phyloP scores from a whole-genome alignment of 2,797 vertebrate genomes.

The Lepilemur ruficaudatus region DNA sequence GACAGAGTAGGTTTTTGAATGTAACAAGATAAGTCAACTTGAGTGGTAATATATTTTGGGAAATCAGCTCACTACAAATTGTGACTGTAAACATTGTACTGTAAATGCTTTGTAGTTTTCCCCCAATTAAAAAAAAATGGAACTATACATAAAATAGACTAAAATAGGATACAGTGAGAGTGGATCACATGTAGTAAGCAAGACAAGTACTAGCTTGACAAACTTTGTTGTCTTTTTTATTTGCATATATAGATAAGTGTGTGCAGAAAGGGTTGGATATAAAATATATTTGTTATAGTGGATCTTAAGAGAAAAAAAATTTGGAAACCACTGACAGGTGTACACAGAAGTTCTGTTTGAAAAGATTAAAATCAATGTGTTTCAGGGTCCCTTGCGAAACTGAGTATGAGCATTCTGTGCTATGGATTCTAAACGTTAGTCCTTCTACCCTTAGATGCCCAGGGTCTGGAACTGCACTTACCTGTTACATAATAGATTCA shows the following conservation, averaged over 20 bases:
- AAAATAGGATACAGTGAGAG: background rate
- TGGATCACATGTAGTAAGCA: background rate
- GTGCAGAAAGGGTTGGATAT: background rate
- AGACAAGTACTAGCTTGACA: background rate
- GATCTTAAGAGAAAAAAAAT: background rate
- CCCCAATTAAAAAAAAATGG: background rate
- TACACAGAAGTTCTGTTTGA: background rate
- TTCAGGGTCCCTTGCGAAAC: background rate
- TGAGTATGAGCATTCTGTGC: rapidly evolving
- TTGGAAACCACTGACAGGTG: background rate
- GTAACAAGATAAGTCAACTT: too few relatives aligned
- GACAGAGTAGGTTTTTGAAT: too few relatives aligned
- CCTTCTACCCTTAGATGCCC: background rate
- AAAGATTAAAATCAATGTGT: background rate
- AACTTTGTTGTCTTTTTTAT: background rate
- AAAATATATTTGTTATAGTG: background rate
- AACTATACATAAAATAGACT: background rate
- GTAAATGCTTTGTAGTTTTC: too few relatives aligned
- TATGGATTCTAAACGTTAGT: background rate
- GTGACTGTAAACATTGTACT: too few relatives aligned
- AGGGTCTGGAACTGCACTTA: background rate
- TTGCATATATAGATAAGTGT: background rate
- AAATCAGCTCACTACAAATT: too few relatives aligned
- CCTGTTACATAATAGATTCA: background rate
- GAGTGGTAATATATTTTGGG: too few relatives aligned